Base-by-base conservation (phyloP, 1,140 invertebrate species). In the Temnothorax longispinosus region DNA sequence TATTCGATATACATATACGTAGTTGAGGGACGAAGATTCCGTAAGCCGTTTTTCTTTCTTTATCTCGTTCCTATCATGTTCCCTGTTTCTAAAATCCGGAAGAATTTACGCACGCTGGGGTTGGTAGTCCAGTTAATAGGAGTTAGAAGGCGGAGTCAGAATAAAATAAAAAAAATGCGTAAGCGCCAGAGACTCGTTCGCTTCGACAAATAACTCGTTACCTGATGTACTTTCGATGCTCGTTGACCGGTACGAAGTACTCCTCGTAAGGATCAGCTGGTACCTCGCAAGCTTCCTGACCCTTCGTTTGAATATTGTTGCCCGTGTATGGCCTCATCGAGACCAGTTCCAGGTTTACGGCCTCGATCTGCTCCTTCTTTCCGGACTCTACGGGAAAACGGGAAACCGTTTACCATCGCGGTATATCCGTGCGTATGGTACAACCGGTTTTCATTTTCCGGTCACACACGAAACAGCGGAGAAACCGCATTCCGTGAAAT, bases 211-310 rank as follows among this genome's bases (percentile, higher is more conserved):
- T 65, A 50, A 54, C 75, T 74, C 67, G 18, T 95, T 96, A 98
- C 97, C 97, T 97, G 95, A 98, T 98, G 93, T 97, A 98, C 95
- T 98, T 98, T 93, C 97, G 96, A 94, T 98, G 97, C 91, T 98
- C 97, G 93, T 98, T 98, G 58, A 98, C 97, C 52, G 97, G 97
- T 75, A 98, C 97, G 93, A 98, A 98, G 94, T 98, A 98, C 90
- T 98, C 97, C 87, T 98, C 97, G 93, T 98, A 98, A 27, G 97
- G 96, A 94, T 97, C 97, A 47, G 94, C 94, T 35, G 96, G 95
- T 76, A 96, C 96, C 35, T 96, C 96, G 92, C 97, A 96, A 74
- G 98, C 97, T 21, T 97, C 96, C 90, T 97, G 97, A 32, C 97
- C 97, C 87, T 97, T 97, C 86, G 96, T 97, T 92, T 97, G 97